Base-by-base conservation (phyloP, 2,888 invertebrate genomes). In the Byasa hedistus region DNA sequence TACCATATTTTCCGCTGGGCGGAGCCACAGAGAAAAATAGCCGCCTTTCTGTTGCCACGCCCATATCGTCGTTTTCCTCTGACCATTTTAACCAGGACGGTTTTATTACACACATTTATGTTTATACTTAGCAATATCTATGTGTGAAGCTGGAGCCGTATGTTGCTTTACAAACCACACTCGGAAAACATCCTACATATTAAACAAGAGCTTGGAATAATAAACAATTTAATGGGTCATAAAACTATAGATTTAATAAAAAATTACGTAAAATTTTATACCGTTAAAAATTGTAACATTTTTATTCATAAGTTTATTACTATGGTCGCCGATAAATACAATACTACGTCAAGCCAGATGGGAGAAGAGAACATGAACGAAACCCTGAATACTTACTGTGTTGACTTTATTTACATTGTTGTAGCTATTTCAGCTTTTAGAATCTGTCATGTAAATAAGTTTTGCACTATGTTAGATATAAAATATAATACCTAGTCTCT, bases 1-100 rank as follows among this genome's bases (percentile, higher is more conserved):
- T 61, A 74, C 71, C 78, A 77, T 77, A 79, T 82, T 89, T 87
- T 87, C 83, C 72, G 69, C 78, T 87, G 90, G 91, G 90, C 89
- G 90, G 90, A 78, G 89, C 81, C 79, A 74, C 65, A 66, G 79
- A 82, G 85, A 91, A 91, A 91, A 90, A 89, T 86, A 72, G 76
- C 82, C 90, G 89, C 91, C 91, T 89, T 85, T 77, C 76, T 63
- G 69, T 57, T 56, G 82, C 87, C 89, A 90, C 91, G 90, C 91
- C 91, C 81, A 83, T 71, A 70, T 65, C 71, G 72, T 75, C 76
- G 83, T 79, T 79, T 80, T 77, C 76, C 75, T 69, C 68, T 71
- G 70, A 70, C 75, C 77, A 77, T 76, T 82, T 74, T 79, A 59
- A 79, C 81, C 83, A 75, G 74, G 77, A 78, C 78, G 77, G 77